Base-by-base conservation (phyloP, 2,888 invertebrate species). In the Diaphora mendica region DNA sequence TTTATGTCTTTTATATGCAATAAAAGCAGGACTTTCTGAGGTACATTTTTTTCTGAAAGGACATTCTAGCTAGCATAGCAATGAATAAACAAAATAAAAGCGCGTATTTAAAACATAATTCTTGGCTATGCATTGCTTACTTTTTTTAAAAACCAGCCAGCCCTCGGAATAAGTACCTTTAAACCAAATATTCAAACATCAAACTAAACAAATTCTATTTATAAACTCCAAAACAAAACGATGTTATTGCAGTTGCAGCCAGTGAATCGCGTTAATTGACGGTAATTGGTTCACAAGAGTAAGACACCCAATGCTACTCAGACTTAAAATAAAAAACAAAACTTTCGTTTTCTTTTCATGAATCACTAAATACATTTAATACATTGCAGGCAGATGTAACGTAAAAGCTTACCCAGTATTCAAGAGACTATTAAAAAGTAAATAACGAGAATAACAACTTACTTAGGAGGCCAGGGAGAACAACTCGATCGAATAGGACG, bases 221-320 rank as follows among this genome's bases (percentile, higher is more conserved):
- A 83, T 77, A 78, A 75, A 72, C 70, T 13, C 20, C 11, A 72
- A 73, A 78, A 73, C 76, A 78, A 77, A 72, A 73, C 62, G 72
- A 78, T 68, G 62, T 68, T 35, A 79, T 73, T 73, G 74, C 77
- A 78, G 73, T 80, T 68, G 72, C 72, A 71, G 75, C 59, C 71
- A 69, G 74, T 73, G 73, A 75, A 79, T 77, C 74, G 75, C 33
- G 78, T 44, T 87, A 89, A 89, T 88, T 87, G 86, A 82, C 78
- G 80, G 67, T 85, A 88, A 88, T 89, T 87, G 80, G 79, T 80
- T 81, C 73, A 79, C 82, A 83, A 84, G 81, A 71, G 73, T 79
- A 89, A 74, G 83, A 82, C 84, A 84, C 86, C 85, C 84, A 87
- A 87, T 87, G 71, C 71, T 71, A 20, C 65, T 70, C 66, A 71